Evolutionary conservation across 2,113 vertebrate species (phyloP).

Genomic region (Mormyrus iriodes): DNA sequence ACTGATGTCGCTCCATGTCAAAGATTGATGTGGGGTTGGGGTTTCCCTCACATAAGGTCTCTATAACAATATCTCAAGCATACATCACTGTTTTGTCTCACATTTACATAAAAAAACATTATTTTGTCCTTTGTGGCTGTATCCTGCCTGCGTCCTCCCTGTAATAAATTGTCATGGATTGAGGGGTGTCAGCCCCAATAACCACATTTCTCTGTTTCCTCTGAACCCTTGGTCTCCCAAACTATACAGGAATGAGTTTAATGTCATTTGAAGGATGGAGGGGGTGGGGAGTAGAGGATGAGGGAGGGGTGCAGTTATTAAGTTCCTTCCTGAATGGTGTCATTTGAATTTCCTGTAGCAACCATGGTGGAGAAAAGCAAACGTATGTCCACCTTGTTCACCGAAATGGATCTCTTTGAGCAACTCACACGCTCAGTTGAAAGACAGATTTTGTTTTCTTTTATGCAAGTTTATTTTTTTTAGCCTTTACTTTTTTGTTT

Average conservation of each 20-base stretch:
- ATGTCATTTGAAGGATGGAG: conserved; percentile 69
- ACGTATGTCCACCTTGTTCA: conserved; percentile 29
- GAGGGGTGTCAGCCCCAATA: not conserved
- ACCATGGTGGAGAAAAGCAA: conserved; percentile 39
- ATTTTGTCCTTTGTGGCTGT: not conserved
- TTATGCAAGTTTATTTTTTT: not conserved
- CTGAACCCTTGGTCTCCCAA: conserved; percentile 56
- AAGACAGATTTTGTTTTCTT: not conserved
- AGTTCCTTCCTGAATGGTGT: conserved; percentile 72
- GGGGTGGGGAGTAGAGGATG: conserved; percentile 55
- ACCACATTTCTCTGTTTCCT: conserved; percentile 30
- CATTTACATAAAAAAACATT: not conserved
- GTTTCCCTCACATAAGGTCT: not conserved
- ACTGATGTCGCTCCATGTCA: not conserved
- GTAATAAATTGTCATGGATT: not conserved
- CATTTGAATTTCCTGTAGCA: conserved; percentile 76
- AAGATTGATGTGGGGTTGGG: not conserved
- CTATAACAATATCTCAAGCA: not conserved
- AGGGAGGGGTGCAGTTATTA: conserved; percentile 56
- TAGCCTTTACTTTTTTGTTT: not conserved
- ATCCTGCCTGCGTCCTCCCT: not conserved
- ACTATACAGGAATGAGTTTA: conserved; percentile 82
- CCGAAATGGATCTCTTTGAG: conserved; percentile 1
- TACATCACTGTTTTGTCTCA: not conserved
- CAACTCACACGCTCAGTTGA: not conserved